Conservation (phyloP, 1,140 invertebrate species). For the Drosophila truncata region DNA sequence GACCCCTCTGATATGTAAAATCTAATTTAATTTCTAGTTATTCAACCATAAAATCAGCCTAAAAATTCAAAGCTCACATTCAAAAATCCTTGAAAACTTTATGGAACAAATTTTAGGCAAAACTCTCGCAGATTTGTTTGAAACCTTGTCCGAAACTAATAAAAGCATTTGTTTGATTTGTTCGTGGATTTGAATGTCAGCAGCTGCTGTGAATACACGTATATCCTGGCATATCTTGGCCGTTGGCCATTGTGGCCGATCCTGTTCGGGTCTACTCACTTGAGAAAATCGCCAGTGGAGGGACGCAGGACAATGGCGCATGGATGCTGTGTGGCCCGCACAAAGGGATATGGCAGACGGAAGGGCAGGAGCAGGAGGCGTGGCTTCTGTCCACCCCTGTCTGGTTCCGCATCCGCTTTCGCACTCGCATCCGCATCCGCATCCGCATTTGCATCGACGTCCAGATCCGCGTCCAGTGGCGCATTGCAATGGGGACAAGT, state of each 20-base stretch:
- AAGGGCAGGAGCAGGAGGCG: conserved; percentile 88
- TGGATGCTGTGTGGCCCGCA: conserved; percentile 90
- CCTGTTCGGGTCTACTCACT: conserved; percentile 87
- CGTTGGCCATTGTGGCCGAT: conserved; percentile 7
- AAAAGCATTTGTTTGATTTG: conserved; percentile 41
- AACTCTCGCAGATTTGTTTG: neutral
- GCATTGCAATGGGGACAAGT: conserved; percentile 90
- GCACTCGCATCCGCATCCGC: conserved; percentile 25
- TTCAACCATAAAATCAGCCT: neutral
- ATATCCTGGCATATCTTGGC: neutral
- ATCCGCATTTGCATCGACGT: conserved; percentile 61
- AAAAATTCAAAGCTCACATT: neutral
- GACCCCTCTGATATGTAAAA: neutral
- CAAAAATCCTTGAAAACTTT: conserved; percentile 7
- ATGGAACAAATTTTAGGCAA: conserved; percentile 4
- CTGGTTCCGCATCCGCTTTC: conserved; percentile 28
- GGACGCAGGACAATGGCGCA: conserved; percentile 92
- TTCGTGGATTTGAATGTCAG: conserved; percentile 14
- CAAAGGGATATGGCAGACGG: conserved; percentile 92
- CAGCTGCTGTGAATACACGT: conserved; percentile 19
- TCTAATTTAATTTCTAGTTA: neutral
- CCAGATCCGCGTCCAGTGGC: conserved; percentile 86
- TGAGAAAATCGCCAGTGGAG: conserved; percentile 92
- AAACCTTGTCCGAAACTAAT: conserved; percentile 21
- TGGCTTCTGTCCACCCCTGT: conserved; percentile 23